These are phyloP conservation scores for Dasypolia templi DNA, from an alignment of 2,888 invertebrate genomes.

Conservation along the genomic window DNA sequence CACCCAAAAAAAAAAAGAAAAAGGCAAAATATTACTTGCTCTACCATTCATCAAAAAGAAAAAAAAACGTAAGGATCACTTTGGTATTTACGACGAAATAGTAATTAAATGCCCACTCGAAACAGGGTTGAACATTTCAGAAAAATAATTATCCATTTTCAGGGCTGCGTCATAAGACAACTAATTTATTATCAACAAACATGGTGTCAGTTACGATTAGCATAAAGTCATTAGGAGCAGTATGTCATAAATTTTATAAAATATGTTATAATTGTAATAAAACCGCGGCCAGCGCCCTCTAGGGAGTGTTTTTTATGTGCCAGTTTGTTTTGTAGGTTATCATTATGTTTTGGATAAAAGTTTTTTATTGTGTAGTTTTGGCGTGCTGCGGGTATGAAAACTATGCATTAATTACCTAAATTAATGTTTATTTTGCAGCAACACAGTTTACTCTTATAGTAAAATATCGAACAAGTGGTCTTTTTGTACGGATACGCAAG, in stretches of 20 bases:
- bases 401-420: not conserved
- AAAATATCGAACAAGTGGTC: not conserved
- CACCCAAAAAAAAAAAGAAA: too few species aligned
- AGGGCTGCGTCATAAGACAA: conserved; percentile 41
- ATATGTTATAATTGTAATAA: conserved; percentile 85
- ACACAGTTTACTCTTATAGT: not conserved
- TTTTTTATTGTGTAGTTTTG: conserved; percentile 42
- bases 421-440: too few species aligned
- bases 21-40: not conserved
- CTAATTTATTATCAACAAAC: conserved; percentile 66
- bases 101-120: conserved; percentile 31
- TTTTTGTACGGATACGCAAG: not conserved
- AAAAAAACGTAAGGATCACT: not conserved
- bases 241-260: conserved; percentile 84
- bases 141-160: conserved; percentile 40
- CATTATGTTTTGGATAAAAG: conserved; percentile 55
- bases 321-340: conserved; percentile 67
- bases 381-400: not conserved
- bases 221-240: conserved; percentile 83
- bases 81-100: not conserved
- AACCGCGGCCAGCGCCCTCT: conserved; percentile 80
- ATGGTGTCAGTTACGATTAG: conserved; percentile 82
- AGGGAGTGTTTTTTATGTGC: conserved; percentile 72
- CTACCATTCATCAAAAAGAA: not conserved
- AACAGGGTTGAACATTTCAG: conserved; percentile 30